These are phyloP conservation scores for Perca flavescens DNA, from an alignment of 2,113 vertebrate genomes.

Conservation along the genomic window DNA sequence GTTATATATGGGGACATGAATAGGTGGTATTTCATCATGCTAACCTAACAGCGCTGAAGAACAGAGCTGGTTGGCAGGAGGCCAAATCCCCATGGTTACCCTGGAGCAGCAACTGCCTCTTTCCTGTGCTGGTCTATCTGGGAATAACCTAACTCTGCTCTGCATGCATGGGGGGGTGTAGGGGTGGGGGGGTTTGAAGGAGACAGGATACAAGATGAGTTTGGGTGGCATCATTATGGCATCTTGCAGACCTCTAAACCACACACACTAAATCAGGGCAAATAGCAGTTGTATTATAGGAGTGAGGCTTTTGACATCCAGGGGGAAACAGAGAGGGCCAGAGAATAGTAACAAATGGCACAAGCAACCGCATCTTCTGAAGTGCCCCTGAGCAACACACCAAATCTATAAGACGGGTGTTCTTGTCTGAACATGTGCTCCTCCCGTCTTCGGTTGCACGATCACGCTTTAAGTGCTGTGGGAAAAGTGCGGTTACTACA, in stretches of 20 bases:
- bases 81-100: constrained; percentile 83
- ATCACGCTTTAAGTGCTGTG: constrained; percentile 13
- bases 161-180: constrained; percentile 33
- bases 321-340: background rate
- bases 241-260: constrained; percentile 37
- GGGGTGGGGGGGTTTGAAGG: background rate
- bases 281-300: background rate
- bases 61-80: constrained; percentile 66
- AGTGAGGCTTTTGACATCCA: constrained; percentile 4
- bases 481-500: constrained; percentile 3
- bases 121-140: constrained; percentile 57
- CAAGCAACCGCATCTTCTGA: constrained; percentile 8
- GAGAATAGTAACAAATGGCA: background rate
- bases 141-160: constrained; percentile 58
- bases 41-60: constrained; percentile 54
- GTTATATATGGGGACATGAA: constrained; percentile 58
- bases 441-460: background rate
- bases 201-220: constrained; percentile 29
- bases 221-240: constrained; percentile 28
- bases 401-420: background rate
- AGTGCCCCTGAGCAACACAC: constrained; percentile 30
- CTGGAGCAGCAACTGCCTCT: constrained; percentile 63
- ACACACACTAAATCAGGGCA: constrained; percentile 7
- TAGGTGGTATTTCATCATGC: constrained; percentile 74
- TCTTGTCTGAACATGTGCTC: constrained; percentile 30